Base-by-base conservation (phyloP, 2,888 invertebrate species). In the Octonoba sinensis region DNA sequence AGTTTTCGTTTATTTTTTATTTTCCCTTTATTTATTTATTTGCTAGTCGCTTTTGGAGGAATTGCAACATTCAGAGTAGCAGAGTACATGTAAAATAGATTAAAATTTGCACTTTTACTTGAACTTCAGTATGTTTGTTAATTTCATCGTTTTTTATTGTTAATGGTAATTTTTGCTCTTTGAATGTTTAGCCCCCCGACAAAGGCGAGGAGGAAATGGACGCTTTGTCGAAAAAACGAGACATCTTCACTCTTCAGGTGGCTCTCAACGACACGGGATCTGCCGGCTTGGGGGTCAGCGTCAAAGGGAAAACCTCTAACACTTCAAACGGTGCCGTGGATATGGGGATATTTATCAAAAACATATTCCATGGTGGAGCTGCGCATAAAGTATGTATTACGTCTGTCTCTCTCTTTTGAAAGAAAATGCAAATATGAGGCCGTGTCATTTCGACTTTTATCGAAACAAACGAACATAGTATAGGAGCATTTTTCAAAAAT, bases 191-290 rank as follows among this genome's bases (percentile, higher is more conserved):
- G 90, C 89, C 89, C 6, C 86, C 88, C 44, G 90, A 90, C 66
- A 88, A 88, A 85, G 86, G 87, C 4, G 87, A 86, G 22, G 90
- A 90, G 76, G 92, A 92, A 82, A 89, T 90, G 62, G 90, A 91
- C 74, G 89, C 91, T 62, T 91, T 92, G 73, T 92, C 93, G 13
- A 93, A 95, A 86, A 95, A 96, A 87, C 92, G 95, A 51, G 94
- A 97, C 87, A 93, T 96, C 84, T 90, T 98, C 12, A 94, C 95
- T 0, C 91, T 98, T 85, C 95, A 97, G 87, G 97, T 99, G 86
- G 96, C 98, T 3, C 94, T 99, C 0, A 96, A 98, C 88, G 98
- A 98, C 88, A 95, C 97, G 0, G 98, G 98, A 87, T 97, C 97
- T 87, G 98, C 99, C 1, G 99, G 99, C 0, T 91, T 99, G 1